Evolutionary conservation across 2,797 vertebrate species (phyloP).

Genomic region (Mus spretus): DNA sequence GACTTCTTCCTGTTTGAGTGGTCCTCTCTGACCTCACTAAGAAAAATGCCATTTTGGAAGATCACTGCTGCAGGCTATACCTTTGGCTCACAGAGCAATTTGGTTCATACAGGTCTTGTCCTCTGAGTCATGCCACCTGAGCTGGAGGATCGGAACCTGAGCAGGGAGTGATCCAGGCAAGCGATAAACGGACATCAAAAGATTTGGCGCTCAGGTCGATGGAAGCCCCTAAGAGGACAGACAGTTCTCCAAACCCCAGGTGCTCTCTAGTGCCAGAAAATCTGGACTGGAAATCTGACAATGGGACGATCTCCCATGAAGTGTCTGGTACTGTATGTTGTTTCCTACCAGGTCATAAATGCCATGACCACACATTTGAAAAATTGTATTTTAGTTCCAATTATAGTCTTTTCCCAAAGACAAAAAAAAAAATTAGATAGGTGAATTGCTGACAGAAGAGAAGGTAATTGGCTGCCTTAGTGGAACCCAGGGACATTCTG

Average conservation of each 20-base stretch:
- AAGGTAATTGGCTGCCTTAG: not conserved
- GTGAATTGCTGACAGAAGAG: not conserved
- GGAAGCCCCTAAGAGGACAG: constrained; percentile 6
- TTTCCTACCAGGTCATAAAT: constrained; percentile 29
- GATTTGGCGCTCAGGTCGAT: not conserved
- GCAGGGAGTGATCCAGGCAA: not conserved
- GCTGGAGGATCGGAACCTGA: constrained; percentile 47
- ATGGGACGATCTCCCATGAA: constrained; percentile 56
- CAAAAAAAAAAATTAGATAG: constrained; percentile 6
- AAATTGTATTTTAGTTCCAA: not conserved
- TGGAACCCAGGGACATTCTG: not conserved
- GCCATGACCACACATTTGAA: constrained; percentile 43
- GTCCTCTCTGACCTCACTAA: not conserved
- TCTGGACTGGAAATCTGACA: constrained; percentile 71
- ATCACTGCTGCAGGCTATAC: not conserved
- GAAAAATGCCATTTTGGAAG: not conserved
- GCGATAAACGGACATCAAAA: constrained; percentile 54
- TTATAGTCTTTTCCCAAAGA: constrained; percentile 9
- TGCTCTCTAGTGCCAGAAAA: constrained; percentile 50
- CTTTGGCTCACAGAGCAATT: not conserved
- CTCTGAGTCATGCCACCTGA: constrained; percentile 25
- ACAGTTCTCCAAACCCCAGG: constrained; percentile 14
- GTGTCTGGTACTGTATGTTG: not conserved
- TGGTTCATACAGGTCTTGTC: not conserved
- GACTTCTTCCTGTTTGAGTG: not conserved